Evolutionary conservation across 2,888 invertebrate species (phyloP), one percentile per base, ranked within the genome.

Genomic region (Lordiphosa andalusiaca): DNA sequence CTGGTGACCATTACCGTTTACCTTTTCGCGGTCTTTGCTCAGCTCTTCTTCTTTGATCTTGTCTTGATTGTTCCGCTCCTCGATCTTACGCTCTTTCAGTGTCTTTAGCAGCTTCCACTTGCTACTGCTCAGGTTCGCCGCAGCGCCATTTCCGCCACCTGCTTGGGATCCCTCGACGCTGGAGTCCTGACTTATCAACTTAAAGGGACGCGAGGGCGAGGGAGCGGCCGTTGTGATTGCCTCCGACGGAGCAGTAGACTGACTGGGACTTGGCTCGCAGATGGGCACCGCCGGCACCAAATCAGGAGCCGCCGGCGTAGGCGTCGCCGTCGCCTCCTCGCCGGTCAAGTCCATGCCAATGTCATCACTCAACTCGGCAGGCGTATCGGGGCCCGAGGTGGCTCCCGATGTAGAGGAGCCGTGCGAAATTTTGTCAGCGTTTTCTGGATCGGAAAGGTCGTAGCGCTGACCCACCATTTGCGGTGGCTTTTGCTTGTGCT

Each of bases 91-190:
- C 83, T 97, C 96, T 87, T 96, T 96, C 25, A 97, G 89, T 1
- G 96, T 96, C 89, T 96, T 97, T 2, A 97, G 90, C 41, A 97
- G 91, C 88, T 96, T 96, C 97, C 97, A 97, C 88, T 96, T 96
- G 86, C 96, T 96, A 85, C 96, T 96, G 6, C 95, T 94, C 50
- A 93, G 91, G 21, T 48, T 62, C 0, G 33, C 23, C 9, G 92
- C 92, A 10, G 50, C 21, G 6, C 65, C 59, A 52, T 52, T 66
- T n/a, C 44, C 41, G 12, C 33, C 53, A 30, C 48, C 86, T 76
- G 42, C 86, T 9, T 62, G 69, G 4, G 66, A 65, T 71, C 87
- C 89, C 77, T 86, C 91, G 66, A 82, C 86, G 86, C 87, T 90
- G 64, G 85, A 90, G 23, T 88, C 86, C 49, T 84, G 70, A 53